A percentile compares a stretch with the other conserved stretches of the same genome.
Conservation (phyloP, 1,140 invertebrate genomes). For the Drusus annulatus region DNA sequence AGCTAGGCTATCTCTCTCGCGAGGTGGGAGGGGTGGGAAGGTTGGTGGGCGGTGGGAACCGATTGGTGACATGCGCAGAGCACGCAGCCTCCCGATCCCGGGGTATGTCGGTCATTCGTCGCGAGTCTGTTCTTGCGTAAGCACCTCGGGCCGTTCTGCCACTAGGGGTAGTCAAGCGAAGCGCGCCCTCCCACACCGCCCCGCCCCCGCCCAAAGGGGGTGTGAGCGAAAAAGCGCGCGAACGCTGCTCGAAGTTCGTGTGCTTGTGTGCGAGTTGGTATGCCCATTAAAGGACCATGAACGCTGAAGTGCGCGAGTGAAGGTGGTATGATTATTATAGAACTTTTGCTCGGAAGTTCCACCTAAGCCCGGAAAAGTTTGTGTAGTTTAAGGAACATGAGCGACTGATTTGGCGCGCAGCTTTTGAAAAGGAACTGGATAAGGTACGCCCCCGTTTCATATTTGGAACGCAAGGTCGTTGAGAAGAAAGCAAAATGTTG, state of each 20-base stretch:
- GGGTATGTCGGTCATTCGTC: constrained; percentile 57
- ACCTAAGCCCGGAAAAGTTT: neutral
- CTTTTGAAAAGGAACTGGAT: constrained; percentile 8
- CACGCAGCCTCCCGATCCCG: constrained; percentile 41
- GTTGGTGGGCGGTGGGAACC: neutral
- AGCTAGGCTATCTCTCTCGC: constrained; percentile 26
- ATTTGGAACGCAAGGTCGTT: constrained; percentile 21
- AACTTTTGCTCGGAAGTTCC: constrained; percentile 17
- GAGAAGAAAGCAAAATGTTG: neutral
- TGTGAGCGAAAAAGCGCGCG: constrained; percentile 38
- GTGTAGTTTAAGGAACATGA: neutral
- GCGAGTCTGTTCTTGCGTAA: constrained; percentile 53
- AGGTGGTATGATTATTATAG: constrained; percentile 17
- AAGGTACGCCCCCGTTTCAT: constrained; percentile 37
- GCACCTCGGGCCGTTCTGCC: constrained; percentile 44
- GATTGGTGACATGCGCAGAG: constrained; percentile 43
- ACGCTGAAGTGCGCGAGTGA: constrained; percentile 34
- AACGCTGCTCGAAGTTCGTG: neutral
- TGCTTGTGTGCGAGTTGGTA: constrained; percentile 2
- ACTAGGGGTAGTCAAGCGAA: constrained; percentile 27
- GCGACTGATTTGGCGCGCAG: constrained; percentile 14
- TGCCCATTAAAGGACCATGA: neutral
- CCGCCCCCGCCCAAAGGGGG: constrained; percentile 11
- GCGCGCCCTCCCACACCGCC: constrained; percentile 9
- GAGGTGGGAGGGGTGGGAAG: neutral